Base-by-base conservation (phyloP, 2,113 vertebrate species). In the Burhinus bistriatus region DNA sequence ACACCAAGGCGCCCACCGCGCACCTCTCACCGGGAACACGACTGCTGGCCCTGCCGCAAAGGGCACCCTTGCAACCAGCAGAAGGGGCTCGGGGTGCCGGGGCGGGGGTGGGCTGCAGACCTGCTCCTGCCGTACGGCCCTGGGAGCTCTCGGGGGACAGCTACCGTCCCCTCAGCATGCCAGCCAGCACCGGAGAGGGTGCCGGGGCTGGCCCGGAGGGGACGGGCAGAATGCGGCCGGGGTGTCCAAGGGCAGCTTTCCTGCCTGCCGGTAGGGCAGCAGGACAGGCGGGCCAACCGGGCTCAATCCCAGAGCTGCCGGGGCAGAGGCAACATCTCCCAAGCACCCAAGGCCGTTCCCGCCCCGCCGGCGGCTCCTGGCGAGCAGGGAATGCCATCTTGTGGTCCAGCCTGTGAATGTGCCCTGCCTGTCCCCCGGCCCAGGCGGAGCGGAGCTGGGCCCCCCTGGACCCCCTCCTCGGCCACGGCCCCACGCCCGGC, bases 311-410 rank as follows among this genome's bases (percentile, higher is more conserved):
- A 4, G 77, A 44, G 55, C 20, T 19, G 38, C 44, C 3, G 3
- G 38, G 38, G 45, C 57, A 54, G 54, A 9, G 9, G 23, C 9
- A 23, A 11, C 32, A 5, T 5, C 40, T 55, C 57, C 12, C 15
- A 12, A 21, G 62, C 72, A 57, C 15, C 49, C 30, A 2, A 1
- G 18, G 55, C 65, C 6, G 26, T 16, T 88, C 49, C 70, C 36
- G 23, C 77, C 45, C 49, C 30, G 45, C 79, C 68, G 57, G 49
- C 40, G 36, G 66, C 68, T 47, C 71, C 69, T 73, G 83, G 62
- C 89, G 93, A 96, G 91, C 45, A 82, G 75, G 87, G 91, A 85
- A 90, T 25, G 97, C 95, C 96, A 97, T 69, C 97, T 97, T 89
- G 95, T 96, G 97, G 97, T 54, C 72, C 92, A 23, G 68, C 47